These are phyloP conservation scores for Aphodius granarius DNA, from an alignment of 2,888 invertebrate genomes.

Conservation along the genomic window DNA sequence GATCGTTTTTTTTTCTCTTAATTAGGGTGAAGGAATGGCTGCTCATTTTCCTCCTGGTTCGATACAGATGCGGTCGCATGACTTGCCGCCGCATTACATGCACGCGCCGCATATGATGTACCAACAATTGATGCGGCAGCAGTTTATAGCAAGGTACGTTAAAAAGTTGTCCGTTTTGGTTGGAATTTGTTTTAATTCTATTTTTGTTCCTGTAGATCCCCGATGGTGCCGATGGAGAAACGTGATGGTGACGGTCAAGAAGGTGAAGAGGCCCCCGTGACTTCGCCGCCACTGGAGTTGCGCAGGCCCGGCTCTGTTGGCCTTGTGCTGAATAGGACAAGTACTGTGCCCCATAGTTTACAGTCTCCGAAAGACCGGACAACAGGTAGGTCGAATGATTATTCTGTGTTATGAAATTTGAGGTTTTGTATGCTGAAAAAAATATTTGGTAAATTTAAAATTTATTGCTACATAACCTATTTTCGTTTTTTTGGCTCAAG, in stretches of 20 bases:
- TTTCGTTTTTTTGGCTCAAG: too few species aligned
- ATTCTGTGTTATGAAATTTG: neutral
- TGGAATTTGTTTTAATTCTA: too few species aligned
- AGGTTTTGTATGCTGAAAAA: too few species aligned
- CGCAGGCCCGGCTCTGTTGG: slow-evolving; percentile 62
- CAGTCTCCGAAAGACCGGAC: slow-evolving; percentile 72
- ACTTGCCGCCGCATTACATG: slow-evolving; percentile 59
- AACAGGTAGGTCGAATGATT: slow-evolving; percentile 55
- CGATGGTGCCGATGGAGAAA: slow-evolving; percentile 64
- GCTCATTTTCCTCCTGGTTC: slow-evolving; percentile 56
- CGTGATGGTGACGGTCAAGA: slow-evolving; percentile 57
- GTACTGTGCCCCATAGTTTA: slow-evolving; percentile 67
- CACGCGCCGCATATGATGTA: slow-evolving; percentile 58
- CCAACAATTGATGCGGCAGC: slow-evolving; percentile 59
- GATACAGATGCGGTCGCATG: slow-evolving; percentile 47
- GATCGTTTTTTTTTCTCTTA: slow-evolving; percentile 36
- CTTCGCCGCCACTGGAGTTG: slow-evolving; percentile 70
- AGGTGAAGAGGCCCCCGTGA: slow-evolving; percentile 54
- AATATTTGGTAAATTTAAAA: too few species aligned
- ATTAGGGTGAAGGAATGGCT: slow-evolving; percentile 60
- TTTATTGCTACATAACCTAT: too few species aligned
- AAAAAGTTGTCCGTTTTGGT: too few species aligned
- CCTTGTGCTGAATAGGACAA: slow-evolving; percentile 52
- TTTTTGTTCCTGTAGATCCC: too few species aligned
- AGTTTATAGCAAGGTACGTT: slow-evolving; percentile 25